phyloP scores from a whole-genome alignment of 2,888 invertebrate genomes.

The Sphaerophoria rueppellii region DNA sequence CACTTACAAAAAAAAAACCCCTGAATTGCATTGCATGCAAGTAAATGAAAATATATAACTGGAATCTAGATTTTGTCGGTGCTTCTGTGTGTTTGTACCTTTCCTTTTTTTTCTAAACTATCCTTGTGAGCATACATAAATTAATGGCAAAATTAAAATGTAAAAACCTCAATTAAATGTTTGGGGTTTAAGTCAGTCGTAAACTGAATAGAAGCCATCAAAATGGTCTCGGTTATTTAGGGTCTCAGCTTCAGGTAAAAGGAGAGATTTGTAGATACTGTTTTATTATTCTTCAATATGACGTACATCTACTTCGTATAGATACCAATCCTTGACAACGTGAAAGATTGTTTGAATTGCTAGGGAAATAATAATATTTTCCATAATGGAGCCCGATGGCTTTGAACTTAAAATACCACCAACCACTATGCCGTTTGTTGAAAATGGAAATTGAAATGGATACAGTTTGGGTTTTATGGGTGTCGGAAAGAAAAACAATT shows the following conservation, averaged over 20 bases:
- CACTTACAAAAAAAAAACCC: neutral
- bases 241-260: conserved; percentile 19
- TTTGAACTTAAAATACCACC: neutral
- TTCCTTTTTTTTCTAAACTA: neutral
- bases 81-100: neutral
- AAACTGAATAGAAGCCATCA: conserved; percentile 40
- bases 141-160: neutral
- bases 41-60: neutral
- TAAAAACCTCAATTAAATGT: conserved; percentile 57
- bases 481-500: neutral
- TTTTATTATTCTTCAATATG: conserved; percentile 10
- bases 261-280: conserved; percentile 19
- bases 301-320: neutral
- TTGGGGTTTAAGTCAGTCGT: conserved; percentile 37
- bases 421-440: neutral
- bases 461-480: neutral
- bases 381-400: neutral
- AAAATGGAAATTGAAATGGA: neutral
- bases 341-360: neutral
- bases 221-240: conserved; percentile 10
- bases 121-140: conserved; percentile 2
- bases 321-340: neutral
- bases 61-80: neutral
- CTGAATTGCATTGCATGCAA: conserved; percentile 27
- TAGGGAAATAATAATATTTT: neutral